Evolutionary conservation across 2,888 invertebrate species (phyloP), one percentile per base, ranked within the genome.

Genomic region (Sceliomorpha sp.): DNA sequence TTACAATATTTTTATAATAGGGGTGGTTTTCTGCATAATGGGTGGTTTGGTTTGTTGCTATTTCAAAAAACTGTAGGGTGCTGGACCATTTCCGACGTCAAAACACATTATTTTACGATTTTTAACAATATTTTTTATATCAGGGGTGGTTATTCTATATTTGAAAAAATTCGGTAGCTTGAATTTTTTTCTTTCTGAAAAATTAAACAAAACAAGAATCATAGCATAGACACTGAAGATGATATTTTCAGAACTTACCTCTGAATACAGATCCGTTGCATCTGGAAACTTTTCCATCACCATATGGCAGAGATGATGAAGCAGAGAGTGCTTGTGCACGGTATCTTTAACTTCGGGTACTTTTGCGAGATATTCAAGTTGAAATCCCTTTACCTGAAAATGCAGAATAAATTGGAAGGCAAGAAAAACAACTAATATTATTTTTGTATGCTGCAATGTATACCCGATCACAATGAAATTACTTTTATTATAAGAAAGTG

Each of bases 291-390:
- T 96, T 84, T 99, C 98, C 90, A 98, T 95, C 69, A 99, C 97
- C 91, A 98, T 97, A 88, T 96, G 96, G 88, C 98, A 98, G 73
- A 99, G 91, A 89, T 99, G 99, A 89, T 99, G 98, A 66, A 99
- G 91, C 66, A 99, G 90, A 3, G 99, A 98, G 89, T 99, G 98
- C 89, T 99, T 99, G 89, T 99, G 98, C 31, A 99, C 98, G 0
- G 99, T 99, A 89, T 99, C 99, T 90, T 99, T 98, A 34, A 99
- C 98, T 91, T 99, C 98, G 83, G 98, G 98, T 81, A 97, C 96
- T 91, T 99, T 98, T 39, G 97, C 93, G 81, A 99, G 91, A 89
- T 99, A 99, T 83, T 99, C 99, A 76, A 99, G 92, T 87, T 98
- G 96, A 90, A 99, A 99, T 15, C 99, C 99, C 89, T 96, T 97